phyloP scores from a whole-genome alignment of 2,113 vertebrate species.

The Mixornis gularis region DNA sequence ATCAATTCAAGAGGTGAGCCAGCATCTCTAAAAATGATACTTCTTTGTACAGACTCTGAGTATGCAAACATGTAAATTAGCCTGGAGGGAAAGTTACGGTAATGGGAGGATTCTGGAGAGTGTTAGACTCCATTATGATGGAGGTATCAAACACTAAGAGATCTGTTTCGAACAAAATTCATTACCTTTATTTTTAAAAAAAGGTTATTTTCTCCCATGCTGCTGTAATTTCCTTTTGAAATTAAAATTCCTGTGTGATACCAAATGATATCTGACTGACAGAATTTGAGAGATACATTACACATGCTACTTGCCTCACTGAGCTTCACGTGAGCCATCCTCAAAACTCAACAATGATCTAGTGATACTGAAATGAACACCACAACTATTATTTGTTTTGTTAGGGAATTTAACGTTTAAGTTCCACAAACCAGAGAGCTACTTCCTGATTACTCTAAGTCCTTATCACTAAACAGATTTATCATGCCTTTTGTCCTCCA shows the following conservation, averaged over 20 bases:
- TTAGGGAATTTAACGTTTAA: not conserved
- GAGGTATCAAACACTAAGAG: not conserved
- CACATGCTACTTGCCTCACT: not conserved
- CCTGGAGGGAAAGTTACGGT: not conserved
- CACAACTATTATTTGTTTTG: not conserved
- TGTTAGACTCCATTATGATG: not conserved
- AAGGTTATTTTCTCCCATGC: constrained; percentile 7
- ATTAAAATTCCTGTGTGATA: constrained; percentile 54
- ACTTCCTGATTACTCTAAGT: not conserved
- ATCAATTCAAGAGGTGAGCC: not conserved
- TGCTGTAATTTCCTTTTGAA: constrained; percentile 35
- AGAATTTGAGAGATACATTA: not conserved
- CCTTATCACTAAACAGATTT: not conserved
- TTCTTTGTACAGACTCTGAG: not conserved
- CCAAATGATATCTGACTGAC: constrained; percentile 12
- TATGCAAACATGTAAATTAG: not conserved
- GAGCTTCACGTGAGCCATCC: not conserved
- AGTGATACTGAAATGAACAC: not conserved
- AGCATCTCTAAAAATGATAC: not conserved
- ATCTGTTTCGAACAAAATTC: constrained; percentile 30
- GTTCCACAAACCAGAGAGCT: constrained; percentile 13
- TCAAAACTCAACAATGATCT: not conserved
- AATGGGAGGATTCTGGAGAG: not conserved
- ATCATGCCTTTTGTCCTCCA: not conserved
- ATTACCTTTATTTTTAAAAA: not conserved